phyloP scores from a whole-genome alignment of 2,888 invertebrate species.

The Zygogramma bicolorata region DNA sequence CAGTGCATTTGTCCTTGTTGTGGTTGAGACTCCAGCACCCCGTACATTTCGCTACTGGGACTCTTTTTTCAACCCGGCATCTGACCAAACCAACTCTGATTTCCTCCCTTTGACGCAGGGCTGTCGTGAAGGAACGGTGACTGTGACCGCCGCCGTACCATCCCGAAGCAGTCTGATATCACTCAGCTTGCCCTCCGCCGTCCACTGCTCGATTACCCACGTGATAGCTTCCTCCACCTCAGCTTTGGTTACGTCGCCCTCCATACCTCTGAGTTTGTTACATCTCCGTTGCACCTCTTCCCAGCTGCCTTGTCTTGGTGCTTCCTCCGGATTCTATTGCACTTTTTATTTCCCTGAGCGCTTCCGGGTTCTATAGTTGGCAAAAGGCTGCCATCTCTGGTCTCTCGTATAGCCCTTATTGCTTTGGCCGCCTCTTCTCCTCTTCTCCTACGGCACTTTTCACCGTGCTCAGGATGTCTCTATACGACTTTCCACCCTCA shows the following conservation, averaged over 20 bases:
- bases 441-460: not conserved
- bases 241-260: not conserved
- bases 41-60: not conserved
- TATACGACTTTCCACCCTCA: no score
- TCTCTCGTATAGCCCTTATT: not conserved
- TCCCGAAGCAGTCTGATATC: not conserved
- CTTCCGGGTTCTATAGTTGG: not conserved
- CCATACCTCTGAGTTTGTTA: no score
- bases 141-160: not conserved
- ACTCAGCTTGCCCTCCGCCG: not conserved
- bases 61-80: not conserved
- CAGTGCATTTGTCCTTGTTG: not conserved
- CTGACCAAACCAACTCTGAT: not conserved
- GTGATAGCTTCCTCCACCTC: not conserved
- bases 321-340: not conserved
- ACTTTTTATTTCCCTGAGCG: not conserved
- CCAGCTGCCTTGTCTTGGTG: no score
- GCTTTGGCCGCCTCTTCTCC: not conserved
- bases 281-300: no score
- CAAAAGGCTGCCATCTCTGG: not conserved
- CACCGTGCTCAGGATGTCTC: no score
- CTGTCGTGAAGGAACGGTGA: not conserved
- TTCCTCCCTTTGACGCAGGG: not conserved
- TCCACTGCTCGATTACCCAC: not conserved
- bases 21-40: not conserved